phyloP scores from a whole-genome alignment of 2,797 vertebrate species.

The Potorous gilbertii region DNA sequence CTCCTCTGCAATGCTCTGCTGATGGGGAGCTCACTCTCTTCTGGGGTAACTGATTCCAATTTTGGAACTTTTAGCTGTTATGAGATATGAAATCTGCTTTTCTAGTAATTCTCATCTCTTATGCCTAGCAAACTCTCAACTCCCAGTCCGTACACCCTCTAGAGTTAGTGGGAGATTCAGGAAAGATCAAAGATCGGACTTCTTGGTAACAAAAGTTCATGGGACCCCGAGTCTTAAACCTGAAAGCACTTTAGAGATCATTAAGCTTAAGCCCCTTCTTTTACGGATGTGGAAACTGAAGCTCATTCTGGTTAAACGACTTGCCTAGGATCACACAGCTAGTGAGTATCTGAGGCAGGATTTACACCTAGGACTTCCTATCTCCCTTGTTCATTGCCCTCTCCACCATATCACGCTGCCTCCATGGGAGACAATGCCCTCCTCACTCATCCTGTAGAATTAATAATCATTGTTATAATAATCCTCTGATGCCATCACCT shows the following conservation, averaged over 20 bases:
- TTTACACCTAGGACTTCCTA: not conserved
- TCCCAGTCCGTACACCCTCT: not conserved
- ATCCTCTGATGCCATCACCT: not conserved
- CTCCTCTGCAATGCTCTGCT: not conserved
- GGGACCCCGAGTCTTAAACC: not conserved
- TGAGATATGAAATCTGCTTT: not conserved
- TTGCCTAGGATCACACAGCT: not conserved
- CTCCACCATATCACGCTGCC: not conserved
- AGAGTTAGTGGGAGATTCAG: not conserved
- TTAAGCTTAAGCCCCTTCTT: not conserved
- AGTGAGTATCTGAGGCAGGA: not conserved
- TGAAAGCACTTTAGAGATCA: not conserved
- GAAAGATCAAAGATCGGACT: not conserved
- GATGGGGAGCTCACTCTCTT: not conserved
- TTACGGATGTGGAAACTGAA: not conserved
- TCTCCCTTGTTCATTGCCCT: not conserved
- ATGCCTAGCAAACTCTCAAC: not conserved
- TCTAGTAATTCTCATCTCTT: not conserved
- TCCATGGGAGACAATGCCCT: not conserved
- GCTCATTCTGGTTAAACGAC: not conserved
- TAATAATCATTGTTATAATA: too few relatives aligned
- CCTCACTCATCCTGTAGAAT: not conserved
- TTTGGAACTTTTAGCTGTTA: not conserved
- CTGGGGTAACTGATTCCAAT: not conserved
- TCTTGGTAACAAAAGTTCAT: not conserved